Percentiles rank a stretch among this genome's conserved stretches.
phyloP scores from a whole-genome alignment of 2,113 vertebrate species.

The Corythornis cristatus region DNA sequence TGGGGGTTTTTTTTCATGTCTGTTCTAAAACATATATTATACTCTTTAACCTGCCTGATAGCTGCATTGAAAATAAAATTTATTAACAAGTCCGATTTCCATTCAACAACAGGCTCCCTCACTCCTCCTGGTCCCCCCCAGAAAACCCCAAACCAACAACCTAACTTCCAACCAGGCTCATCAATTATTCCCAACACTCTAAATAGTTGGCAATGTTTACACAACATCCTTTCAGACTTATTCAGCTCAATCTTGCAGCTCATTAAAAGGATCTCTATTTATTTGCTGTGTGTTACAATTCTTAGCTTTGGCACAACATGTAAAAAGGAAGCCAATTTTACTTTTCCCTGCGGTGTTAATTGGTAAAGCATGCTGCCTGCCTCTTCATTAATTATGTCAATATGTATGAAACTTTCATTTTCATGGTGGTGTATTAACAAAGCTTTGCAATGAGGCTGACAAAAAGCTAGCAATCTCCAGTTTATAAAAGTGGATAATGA shows the following conservation, averaged over 20 bases:
- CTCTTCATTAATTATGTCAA: constrained; percentile 94
- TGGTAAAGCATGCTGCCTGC: constrained; percentile 87
- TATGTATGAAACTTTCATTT: constrained; percentile 84
- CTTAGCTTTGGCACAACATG: constrained; percentile 85
- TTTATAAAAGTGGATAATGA: constrained; percentile 59
- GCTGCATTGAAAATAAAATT: constrained; percentile 9
- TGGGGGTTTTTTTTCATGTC: neutral
- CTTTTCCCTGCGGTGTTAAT: constrained; percentile 93
- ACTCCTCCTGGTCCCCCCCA: no score
- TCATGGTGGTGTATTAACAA: constrained; percentile 77
- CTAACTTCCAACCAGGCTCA: constrained; percentile 72
- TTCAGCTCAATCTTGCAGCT: constrained; percentile 80
- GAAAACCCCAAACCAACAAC: neutral
- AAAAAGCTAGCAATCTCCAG: constrained; percentile 64
- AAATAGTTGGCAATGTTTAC: constrained; percentile 82
- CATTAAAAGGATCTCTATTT: constrained; percentile 91
- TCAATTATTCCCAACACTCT: constrained; percentile 82
- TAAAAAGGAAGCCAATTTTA: constrained; percentile 88
- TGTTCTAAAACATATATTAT: constrained; percentile 20
- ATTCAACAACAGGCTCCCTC: neutral
- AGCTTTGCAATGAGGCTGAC: constrained; percentile 72
- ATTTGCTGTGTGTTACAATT: constrained; percentile 87
- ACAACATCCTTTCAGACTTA: constrained; percentile 77
- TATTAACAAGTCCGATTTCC: constrained; percentile 46
- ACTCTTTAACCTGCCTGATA: constrained; percentile 34